These are phyloP conservation scores for Octopus bimaculoides DNA, from an alignment of 1,140 invertebrate species.

Conservation along the genomic window DNA sequence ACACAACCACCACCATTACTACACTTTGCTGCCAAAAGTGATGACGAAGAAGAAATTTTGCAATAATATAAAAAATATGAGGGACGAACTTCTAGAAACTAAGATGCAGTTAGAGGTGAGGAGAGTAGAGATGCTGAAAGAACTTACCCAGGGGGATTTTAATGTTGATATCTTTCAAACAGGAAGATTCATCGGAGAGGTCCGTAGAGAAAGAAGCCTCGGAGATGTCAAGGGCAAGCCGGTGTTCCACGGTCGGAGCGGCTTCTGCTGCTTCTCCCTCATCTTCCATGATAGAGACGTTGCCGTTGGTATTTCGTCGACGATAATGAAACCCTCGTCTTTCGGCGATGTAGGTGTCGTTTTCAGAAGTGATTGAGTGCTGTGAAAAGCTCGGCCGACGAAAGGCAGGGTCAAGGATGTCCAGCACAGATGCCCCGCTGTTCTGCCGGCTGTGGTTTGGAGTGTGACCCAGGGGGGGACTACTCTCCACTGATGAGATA, in stretches of 20 bases:
- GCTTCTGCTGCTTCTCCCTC: not conserved
- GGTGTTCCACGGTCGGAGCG: not conserved
- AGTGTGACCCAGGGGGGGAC: slow-evolving; percentile 18
- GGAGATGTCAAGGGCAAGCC: not conserved
- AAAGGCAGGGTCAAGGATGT: slow-evolving; percentile 22
- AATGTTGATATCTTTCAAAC: not conserved
- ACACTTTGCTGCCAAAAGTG: too few relatives aligned
- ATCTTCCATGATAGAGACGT: not conserved
- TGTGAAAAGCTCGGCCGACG: slow-evolving; percentile 22
- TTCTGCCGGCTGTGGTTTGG: slow-evolving; percentile 38
- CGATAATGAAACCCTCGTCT: not conserved
- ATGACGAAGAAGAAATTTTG: too few relatives aligned
- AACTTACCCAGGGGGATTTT: not conserved
- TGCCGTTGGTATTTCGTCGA: not conserved
- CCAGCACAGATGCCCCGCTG: slow-evolving; percentile 38
- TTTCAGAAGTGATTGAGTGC: slow-evolving; percentile 24
- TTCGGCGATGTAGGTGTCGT: slow-evolving; percentile 19
- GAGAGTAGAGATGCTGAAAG: not conserved
- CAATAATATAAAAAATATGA: too few relatives aligned
- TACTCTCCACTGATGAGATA: slow-evolving; percentile 34
- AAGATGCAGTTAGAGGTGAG: too few relatives aligned
- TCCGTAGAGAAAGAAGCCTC: not conserved
- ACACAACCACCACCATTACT: too few relatives aligned
- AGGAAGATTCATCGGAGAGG: not conserved
- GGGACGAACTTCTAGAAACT: too few relatives aligned